phyloP scores from a whole-genome alignment of 1,140 invertebrate genomes.

The Periplaneta americana region DNA sequence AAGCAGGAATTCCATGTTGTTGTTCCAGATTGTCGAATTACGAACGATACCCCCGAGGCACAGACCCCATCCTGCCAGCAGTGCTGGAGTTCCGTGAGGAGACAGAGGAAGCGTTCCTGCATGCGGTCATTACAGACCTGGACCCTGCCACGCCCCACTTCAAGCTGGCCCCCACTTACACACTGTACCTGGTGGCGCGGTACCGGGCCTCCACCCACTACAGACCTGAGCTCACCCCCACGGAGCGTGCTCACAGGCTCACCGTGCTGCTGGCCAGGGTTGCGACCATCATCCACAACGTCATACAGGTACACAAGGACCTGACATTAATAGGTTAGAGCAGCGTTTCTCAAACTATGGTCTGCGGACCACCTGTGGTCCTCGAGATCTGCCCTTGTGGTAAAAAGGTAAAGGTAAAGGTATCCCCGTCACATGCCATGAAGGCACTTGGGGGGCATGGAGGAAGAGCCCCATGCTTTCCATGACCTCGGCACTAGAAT shows the following conservation, averaged over 20 bases:
- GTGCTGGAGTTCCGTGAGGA: conserved; percentile 93
- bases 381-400: too few relatives aligned
- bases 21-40: conserved; percentile 44
- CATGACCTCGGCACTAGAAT: too few relatives aligned
- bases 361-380: too few relatives aligned
- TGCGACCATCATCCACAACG: conserved; percentile 76
- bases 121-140: conserved; percentile 78
- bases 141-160: conserved; percentile 80
- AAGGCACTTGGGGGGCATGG: too few relatives aligned
- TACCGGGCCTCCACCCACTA: conserved; percentile 92
- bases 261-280: conserved; percentile 86
- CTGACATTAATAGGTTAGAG: too few relatives aligned
- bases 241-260: conserved; percentile 83
- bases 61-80: conserved; percentile 88
- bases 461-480: too few relatives aligned
- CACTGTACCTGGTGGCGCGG: conserved; percentile 86
- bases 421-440: too few relatives aligned
- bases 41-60: conserved; percentile 53
- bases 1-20: background rate
- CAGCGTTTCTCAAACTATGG: too few relatives aligned
- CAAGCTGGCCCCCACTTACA: conserved; percentile 90
- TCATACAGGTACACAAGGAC: conserved; percentile 78
- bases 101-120: conserved; percentile 85
- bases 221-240: conserved; percentile 83
- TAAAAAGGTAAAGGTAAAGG: too few relatives aligned